Conservation (phyloP, 2,113 vertebrate genomes). For the Lagopus leucura region DNA sequence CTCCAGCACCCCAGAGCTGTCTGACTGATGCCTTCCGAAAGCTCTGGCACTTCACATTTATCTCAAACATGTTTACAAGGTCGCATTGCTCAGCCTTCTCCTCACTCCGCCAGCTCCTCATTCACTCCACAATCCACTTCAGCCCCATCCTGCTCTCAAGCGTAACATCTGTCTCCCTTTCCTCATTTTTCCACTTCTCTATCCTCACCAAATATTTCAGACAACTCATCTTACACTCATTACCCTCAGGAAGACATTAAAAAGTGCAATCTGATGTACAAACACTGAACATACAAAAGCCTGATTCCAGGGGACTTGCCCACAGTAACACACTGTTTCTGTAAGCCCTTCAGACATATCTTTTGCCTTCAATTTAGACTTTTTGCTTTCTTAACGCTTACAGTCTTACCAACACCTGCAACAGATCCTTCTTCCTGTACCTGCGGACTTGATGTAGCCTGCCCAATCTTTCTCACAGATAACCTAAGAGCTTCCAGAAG, state of each 20-base stretch:
- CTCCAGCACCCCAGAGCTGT: neutral
- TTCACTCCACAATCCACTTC: neutral
- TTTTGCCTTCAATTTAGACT: neutral
- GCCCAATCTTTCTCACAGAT: neutral
- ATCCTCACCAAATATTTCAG: neutral
- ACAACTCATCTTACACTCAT: neutral
- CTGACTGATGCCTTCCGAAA: neutral
- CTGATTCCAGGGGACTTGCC: neutral
- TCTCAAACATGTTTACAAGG: neutral
- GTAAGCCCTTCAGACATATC: neutral
- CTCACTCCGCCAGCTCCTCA: neutral
- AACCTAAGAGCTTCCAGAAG: neutral
- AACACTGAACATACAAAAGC: neutral
- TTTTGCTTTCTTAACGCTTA: neutral
- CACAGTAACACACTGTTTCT: neutral
- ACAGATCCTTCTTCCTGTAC: neutral
- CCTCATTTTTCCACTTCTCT: neutral
- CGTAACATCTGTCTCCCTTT: neutral
- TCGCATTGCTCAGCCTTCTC: neutral
- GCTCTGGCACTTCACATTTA: neutral
- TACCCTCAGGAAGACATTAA: neutral
- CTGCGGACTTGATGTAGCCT: neutral
- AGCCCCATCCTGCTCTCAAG: neutral
- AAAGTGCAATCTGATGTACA: rapidly evolving
- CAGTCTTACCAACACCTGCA: neutral